Evolutionary conservation across 1,140 invertebrate genomes (phyloP), one percentile per base, ranked within the genome.

Genomic region (Chelonus insularis): DNA sequence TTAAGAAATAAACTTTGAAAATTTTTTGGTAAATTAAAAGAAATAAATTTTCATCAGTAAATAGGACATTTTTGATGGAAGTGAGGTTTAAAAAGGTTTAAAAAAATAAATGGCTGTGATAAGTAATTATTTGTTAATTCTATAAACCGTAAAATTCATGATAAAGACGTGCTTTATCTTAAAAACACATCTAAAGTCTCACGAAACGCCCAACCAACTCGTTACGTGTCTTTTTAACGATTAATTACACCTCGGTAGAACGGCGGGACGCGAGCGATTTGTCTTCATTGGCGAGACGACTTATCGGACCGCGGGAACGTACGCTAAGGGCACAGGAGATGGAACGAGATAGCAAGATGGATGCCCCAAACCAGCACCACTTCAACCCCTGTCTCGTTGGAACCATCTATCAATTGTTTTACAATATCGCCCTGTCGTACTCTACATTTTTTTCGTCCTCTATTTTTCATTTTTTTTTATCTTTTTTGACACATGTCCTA

Each of bases 401-500:
- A 16, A 65, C 63, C 68, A 75, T 75, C 67, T 71, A 75, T 76
- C 73, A 76, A 76, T 72, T 73, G 69, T 69, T 74, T 71, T 72
- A 72, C 70, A 74, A 76, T 75, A 71, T 72, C 66, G 57, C 60
- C 14, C 45, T 47, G 18, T 57, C 36, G 12, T 39, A 54, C 29
- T 62, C 37, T 39, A 47, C 23, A 50, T 16, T 51, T 60, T 51
- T 61, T 54, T 47, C 29, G 1, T 55, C 37, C n/a, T 2, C 14
- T 47, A 47, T 60, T 54, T 34, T 45, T 11, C 36, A 23, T 45
- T 12, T 39, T 48, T 20, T 47, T 34, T 48, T 58, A 9, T n/a
- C 48, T 34, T 20, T 48, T 58, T 58, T 48, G 25, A 58, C 23
- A 34, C 25, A 29, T 18, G 12, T 51, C 23, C 12, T 7, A 21